A percentile compares a stretch with the other conserved stretches of the same genome.
Conservation (phyloP, 2,797 vertebrate genomes). For the Thalassophryne amazonica region DNA sequence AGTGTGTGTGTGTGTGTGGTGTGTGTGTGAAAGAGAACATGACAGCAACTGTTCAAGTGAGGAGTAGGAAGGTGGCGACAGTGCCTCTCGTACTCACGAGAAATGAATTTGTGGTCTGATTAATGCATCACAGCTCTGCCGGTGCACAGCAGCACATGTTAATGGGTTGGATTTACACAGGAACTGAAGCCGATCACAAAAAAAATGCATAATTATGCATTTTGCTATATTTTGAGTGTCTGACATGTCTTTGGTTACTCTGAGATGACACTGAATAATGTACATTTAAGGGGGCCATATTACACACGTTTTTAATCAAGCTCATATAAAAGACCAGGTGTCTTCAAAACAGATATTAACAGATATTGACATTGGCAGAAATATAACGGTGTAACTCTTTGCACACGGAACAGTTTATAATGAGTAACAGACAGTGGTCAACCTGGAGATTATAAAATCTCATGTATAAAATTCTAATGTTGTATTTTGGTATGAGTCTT, state of each 20-base stretch:
- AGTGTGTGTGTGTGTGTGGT: slow-evolving; percentile 59
- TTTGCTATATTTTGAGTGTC: background rate
- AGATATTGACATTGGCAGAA: no score
- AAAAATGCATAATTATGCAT: background rate
- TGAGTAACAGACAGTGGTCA: no score
- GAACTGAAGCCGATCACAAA: background rate
- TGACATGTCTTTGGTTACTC: background rate
- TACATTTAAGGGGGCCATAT: no score
- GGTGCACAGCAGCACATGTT: slow-evolving; percentile 37
- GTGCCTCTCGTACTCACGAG: slow-evolving; percentile 39
- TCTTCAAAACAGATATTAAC: no score
- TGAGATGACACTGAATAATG: background rate
- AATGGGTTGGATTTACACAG: slow-evolving; percentile 12
- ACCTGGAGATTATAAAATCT: no score
- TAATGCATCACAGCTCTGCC: slow-evolving; percentile 33
- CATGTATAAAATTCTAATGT: no score
- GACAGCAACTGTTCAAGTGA: slow-evolving; percentile 45
- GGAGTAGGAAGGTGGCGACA: slow-evolving; percentile 47
- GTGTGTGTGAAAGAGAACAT: slow-evolving; percentile 51
- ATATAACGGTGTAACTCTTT: no score
- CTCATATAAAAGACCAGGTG: no score
- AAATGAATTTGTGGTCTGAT: slow-evolving; percentile 39
- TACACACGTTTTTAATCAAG: no score
- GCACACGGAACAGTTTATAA: no score
- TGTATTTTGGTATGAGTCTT: no score